These are phyloP conservation scores for Laupala kohalensis DNA, from an alignment of 1,140 invertebrate species.

Conservation along the genomic window DNA sequence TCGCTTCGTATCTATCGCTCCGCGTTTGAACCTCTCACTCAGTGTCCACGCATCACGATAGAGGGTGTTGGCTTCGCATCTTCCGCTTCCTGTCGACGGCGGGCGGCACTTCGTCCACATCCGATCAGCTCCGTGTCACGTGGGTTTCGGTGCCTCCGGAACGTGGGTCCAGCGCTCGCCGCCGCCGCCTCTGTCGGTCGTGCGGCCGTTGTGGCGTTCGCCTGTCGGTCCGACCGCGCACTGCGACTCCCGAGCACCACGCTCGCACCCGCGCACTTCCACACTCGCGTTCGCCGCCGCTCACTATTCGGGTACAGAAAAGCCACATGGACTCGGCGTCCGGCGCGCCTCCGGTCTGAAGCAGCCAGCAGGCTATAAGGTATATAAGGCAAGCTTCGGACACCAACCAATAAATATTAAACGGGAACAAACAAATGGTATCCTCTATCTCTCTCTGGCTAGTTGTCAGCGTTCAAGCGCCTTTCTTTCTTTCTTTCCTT, in stretches of 20 bases:
- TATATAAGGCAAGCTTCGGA: slow-evolving; percentile 4
- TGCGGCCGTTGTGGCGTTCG: no score
- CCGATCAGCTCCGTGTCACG: not conserved
- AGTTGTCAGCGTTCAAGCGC: not conserved
- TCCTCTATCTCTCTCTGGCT: slow-evolving; percentile 7
- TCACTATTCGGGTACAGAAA: not conserved
- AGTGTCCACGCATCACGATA: no score
- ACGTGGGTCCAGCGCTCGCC: not conserved
- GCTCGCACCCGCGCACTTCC: not conserved
- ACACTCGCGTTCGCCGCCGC: not conserved
- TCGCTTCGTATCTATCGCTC: no score
- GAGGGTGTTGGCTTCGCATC: no score
- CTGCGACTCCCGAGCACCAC: not conserved
- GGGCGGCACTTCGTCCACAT: not conserved
- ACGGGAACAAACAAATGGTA: slow-evolving; percentile 15
- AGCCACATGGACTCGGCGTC: not conserved
- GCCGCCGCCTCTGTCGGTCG: no score
- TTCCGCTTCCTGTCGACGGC: no score
- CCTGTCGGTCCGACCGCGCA: no score
- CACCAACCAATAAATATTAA: slow-evolving; percentile 15
- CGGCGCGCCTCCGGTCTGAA: not conserved
- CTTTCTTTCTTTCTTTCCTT: slow-evolving; percentile 3
- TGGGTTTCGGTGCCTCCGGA: not conserved
- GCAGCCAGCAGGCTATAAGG: not conserved
- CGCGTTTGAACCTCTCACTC: no score